Conservation (phyloP, 2,888 invertebrate genomes). For the Pheosia tremula region DNA sequence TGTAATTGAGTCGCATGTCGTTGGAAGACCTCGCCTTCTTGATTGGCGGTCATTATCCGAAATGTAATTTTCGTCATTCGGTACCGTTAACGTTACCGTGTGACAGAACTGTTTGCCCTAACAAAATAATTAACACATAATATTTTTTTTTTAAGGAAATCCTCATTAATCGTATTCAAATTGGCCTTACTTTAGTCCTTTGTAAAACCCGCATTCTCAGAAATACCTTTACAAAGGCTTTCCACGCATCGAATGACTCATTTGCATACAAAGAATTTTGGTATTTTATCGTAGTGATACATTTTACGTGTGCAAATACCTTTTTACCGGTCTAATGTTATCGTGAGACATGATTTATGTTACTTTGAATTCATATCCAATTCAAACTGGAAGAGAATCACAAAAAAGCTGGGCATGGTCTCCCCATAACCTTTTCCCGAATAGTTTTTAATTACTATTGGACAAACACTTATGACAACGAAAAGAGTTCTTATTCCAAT, state of each 20-base stretch:
- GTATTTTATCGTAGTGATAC: not conserved
- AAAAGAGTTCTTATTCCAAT: too few species aligned
- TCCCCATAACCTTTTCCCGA: too few species aligned
- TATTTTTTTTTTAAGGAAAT: not conserved
- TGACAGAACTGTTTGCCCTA: too few species aligned
- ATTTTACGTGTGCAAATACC: not conserved
- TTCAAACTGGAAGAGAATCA: not conserved
- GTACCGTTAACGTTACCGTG: not conserved
- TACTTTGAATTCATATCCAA: not conserved
- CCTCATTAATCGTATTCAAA: not conserved
- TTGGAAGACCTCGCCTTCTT: slow-evolving; percentile 38
- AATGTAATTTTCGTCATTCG: not conserved
- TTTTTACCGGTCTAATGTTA: not conserved
- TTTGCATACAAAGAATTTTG: not conserved
- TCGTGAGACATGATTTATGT: not conserved
- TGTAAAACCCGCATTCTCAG: slow-evolving; percentile 1
- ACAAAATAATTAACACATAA: not conserved
- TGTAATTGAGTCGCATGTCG: slow-evolving; percentile 26
- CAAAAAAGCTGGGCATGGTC: too few species aligned
- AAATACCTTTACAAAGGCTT: not conserved
- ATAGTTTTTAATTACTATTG: too few species aligned
- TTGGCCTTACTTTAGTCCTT: not conserved
- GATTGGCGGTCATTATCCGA: slow-evolving; percentile 16
- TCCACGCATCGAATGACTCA: not conserved
- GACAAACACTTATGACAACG: too few species aligned